Evolutionary conservation across 1,140 invertebrate species (phyloP).

Genomic region (Plodia interpunctella): DNA sequence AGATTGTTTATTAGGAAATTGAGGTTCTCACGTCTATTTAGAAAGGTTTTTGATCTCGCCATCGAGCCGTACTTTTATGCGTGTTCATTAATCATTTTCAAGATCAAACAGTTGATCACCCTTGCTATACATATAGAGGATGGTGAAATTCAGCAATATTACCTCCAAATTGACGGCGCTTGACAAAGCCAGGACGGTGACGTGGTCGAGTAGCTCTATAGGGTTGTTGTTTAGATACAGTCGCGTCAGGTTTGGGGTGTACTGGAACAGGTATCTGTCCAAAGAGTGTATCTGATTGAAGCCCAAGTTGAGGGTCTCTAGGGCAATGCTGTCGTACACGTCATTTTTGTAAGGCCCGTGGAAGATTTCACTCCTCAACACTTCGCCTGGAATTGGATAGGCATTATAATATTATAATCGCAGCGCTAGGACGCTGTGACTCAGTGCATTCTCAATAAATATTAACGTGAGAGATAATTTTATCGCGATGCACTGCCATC

Average conservation of each 20-base stretch:
- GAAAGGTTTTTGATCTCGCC: not conserved
- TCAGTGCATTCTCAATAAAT: slow-evolving; percentile 4
- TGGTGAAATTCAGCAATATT: slow-evolving; percentile 16
- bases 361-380: slow-evolving; percentile 78
- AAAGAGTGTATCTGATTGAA: slow-evolving; percentile 83
- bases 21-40: not conserved
- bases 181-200: slow-evolving; percentile 79
- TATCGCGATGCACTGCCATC: not conserved
- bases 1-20: too few species aligned
- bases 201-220: slow-evolving; percentile 79
- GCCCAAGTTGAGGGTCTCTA: slow-evolving; percentile 82
- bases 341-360: slow-evolving; percentile 77
- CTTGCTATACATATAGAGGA: slow-evolving; percentile 17
- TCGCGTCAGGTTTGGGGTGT: slow-evolving; percentile 80
- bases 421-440: not conserved
- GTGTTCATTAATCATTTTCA: slow-evolving; percentile 2
- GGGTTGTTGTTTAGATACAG: slow-evolving; percentile 84
- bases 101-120: not conserved
- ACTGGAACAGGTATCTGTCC: slow-evolving; percentile 83
- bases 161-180: slow-evolving; percentile 79
- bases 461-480: slow-evolving; percentile 2
- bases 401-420: not conserved
- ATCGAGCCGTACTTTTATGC: not conserved
- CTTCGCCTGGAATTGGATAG: slow-evolving; percentile 73
- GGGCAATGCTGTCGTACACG: slow-evolving; percentile 80